Base-by-base conservation (phyloP, 2,888 invertebrate species). In the Sicus ferrugineus region DNA sequence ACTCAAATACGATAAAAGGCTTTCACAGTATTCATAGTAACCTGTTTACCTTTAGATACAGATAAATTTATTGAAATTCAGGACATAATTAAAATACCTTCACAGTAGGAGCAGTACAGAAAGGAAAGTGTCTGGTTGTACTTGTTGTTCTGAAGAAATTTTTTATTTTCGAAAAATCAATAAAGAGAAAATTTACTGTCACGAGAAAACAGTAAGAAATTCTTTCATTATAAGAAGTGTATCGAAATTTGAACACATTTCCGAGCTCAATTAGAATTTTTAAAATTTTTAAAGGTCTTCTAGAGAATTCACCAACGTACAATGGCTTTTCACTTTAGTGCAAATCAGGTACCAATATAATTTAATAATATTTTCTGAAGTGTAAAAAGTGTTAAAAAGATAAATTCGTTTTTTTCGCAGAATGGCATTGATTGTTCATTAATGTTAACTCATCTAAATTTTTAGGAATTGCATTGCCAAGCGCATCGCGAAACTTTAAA, bases 261-360 rank as follows among this genome's bases (percentile, higher is more conserved):
- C 11, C 11, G 11, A 38, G 38, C 11, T 38, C 11, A n/a, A n/a
- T n/a, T n/a, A n/a, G n/a, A n/a, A 16, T 9, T n/a, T 3, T 4
- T 9, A 9, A 42, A 42, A 42, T 42, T 42, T 42, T 16, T 42
- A 50, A n/a, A n/a, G 21, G n/a, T 14, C 14, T 50, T 62, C 21
- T 23, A 31, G 58, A 66, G 5, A 52, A 31, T 38, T 58, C 26
- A 7, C 23, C 30, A 54, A 16, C 48, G 68, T 71, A 66, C 66
- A 72, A 85, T 85, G 85, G 80, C 85, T 30, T 80, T 78, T 71
- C 77, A 82, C 75, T 85, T 83, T 69, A 83, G 81, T 73, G 85
- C 85, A 63, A 81, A 83, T 76, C 86, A 86, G 85, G 86, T 86
- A 77, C 65, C 16, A 21, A 21, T 5, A 21, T 14, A 50, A 5